Percentiles rank a stretch among this genome's conserved stretches.
Conservation (phyloP, 2,888 invertebrate species). For the Galerucella nymphaeae region DNA sequence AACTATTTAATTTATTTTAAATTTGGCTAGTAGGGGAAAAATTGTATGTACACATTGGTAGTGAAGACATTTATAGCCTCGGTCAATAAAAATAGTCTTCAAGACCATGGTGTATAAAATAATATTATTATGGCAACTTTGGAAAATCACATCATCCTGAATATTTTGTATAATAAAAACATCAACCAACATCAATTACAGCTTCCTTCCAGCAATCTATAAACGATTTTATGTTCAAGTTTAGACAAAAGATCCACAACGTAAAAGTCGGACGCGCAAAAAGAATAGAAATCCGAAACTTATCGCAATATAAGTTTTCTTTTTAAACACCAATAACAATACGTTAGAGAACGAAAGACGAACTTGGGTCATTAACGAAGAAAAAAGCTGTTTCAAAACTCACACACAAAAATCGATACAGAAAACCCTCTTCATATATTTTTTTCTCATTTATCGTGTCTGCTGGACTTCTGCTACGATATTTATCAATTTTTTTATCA, state of each 20-base stretch:
- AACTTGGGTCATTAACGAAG: conserved; percentile 40
- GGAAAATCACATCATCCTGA: too few species aligned
- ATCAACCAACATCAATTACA: too few species aligned
- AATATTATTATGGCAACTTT: too few species aligned
- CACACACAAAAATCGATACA: conserved; percentile 22
- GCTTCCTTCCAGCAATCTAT: background rate
- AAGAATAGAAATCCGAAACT: conserved; percentile 22
- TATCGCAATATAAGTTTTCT: conserved; percentile 29
- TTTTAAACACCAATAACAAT: conserved; percentile 41
- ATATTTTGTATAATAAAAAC: background rate
- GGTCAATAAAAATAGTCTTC: too few species aligned
- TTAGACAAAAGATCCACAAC: conserved; percentile 15
- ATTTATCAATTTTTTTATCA: conserved; percentile 35
- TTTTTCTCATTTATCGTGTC: conserved; percentile 17
- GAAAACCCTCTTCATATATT: conserved; percentile 26
- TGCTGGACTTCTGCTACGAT: conserved; percentile 1
- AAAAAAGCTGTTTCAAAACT: conserved; percentile 32
- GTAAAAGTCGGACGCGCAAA: conserved; percentile 15
- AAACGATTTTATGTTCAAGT: background rate
- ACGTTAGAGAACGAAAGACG: conserved; percentile 35
- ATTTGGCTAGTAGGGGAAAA: too few species aligned
- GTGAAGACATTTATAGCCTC: too few species aligned
- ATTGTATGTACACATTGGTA: too few species aligned
- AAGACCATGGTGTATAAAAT: too few species aligned
- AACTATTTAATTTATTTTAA: too few species aligned